A percentile compares a stretch with the other conserved stretches of the same genome.
These are phyloP conservation scores for Centropyge bicolor DNA, from an alignment of 2,797 vertebrate genomes.

Conservation along the genomic window DNA sequence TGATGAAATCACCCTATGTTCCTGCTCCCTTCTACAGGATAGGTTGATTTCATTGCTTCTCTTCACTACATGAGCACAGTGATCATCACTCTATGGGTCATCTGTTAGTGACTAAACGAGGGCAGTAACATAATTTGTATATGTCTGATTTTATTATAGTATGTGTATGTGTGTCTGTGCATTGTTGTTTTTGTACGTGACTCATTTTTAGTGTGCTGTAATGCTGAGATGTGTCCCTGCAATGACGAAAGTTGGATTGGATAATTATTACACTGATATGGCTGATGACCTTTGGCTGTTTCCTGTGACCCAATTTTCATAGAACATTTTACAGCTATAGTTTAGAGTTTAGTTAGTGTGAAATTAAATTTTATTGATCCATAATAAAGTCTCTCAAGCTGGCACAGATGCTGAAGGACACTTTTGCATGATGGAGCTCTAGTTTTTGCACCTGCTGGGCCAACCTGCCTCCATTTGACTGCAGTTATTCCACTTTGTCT, in stretches of 20 bases:
- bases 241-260: not conserved
- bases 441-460: not conserved
- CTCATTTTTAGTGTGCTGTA: constrained; percentile 1
- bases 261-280: not conserved
- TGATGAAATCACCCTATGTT: constrained; percentile 92
- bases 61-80: constrained; percentile 71
- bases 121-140: not conserved
- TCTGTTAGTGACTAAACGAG: not conserved
- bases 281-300: not conserved
- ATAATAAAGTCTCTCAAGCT: constrained; percentile 8
- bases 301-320: not conserved
- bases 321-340: constrained; percentile 10
- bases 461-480: not conserved
- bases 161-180: not conserved
- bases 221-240: not conserved
- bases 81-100: not conserved
- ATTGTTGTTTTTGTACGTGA: not conserved
- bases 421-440: not conserved
- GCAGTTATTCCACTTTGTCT: not conserved
- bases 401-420: not conserved
- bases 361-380: not conserved
- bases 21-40: constrained; percentile 86
- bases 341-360: constrained; percentile 2
- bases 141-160: not conserved
- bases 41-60: constrained; percentile 91